Percentiles rank a stretch among this genome's conserved stretches.
Conservation (phyloP, 2,113 vertebrate genomes). For the Melanerpes aurifrons region DNA sequence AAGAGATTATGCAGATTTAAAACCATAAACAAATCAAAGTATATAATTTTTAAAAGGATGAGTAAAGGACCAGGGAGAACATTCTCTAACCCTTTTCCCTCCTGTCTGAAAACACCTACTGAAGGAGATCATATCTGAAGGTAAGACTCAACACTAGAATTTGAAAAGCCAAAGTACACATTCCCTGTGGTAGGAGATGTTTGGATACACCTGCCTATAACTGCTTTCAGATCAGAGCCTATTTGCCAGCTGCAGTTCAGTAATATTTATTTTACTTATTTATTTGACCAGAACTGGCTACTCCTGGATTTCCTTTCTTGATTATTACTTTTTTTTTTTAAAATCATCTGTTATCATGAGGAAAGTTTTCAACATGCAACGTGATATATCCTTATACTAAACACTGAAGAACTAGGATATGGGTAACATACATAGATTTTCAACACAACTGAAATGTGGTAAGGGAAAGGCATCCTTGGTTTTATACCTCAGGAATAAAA, state of each 20-base stretch:
- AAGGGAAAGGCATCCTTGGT: neutral
- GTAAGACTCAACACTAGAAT: neutral
- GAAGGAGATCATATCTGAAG: no score
- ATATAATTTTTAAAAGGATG: no score
- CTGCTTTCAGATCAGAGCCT: neutral
- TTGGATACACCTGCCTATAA: neutral
- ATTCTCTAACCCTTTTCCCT: no score
- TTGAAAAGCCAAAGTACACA: rapidly evolving
- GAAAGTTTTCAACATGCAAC: neutral
- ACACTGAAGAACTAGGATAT: neutral
- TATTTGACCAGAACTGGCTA: neutral
- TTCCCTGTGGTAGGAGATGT: neutral
- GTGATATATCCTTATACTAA: neutral
- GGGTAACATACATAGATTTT: neutral
- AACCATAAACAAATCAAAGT: no score
- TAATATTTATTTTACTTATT: neutral
- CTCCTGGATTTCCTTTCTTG: neutral
- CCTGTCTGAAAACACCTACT: no score
- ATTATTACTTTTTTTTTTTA: neutral
- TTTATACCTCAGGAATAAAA: neutral
- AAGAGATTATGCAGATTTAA: no score
- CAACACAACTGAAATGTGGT: neutral
- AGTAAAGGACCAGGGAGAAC: no score
- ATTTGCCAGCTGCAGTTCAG: neutral
- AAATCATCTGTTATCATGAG: neutral